Percentiles rank a stretch among this genome's conserved stretches.
Evolutionary conservation across 2,113 vertebrate species (phyloP).

Genomic region (Terrapene triunguis): DNA sequence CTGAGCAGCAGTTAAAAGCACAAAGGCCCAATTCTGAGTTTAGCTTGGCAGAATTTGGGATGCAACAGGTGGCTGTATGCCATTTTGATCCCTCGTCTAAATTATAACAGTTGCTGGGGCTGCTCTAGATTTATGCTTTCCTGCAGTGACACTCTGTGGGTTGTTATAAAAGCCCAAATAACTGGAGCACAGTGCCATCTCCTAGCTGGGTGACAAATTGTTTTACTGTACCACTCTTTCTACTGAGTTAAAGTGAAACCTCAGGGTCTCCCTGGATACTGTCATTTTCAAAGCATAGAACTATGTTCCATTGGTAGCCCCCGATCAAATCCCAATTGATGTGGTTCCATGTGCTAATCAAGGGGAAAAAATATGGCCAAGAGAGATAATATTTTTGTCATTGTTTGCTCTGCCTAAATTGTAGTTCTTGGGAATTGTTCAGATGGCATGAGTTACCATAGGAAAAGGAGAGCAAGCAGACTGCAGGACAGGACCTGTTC

Average conservation of each 20-base stretch:
- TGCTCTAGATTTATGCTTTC: neutral
- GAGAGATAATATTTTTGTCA: neutral
- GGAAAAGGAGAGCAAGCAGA: neutral
- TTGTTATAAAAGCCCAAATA: neutral
- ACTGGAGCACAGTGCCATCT: rapidly evolving
- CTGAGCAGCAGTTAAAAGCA: neutral
- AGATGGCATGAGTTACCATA: neutral
- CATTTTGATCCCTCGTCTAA: neutral
- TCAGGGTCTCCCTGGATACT: neutral
- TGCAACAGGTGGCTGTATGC: neutral
- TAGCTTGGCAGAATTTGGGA: neutral
- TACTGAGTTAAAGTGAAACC: neutral
- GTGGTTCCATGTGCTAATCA: neutral
- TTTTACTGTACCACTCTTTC: rapidly evolving
- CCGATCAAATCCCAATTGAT: no score
- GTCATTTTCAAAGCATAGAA: neutral
- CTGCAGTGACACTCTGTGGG: neutral
- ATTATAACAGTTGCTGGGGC: neutral
- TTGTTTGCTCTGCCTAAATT: neutral
- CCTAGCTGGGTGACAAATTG: neutral
- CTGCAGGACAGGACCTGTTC: neutral
- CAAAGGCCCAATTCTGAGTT: neutral
- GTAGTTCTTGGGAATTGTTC: neutral
- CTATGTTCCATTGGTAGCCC: neutral
- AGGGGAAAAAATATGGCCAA: neutral